These are phyloP conservation scores for Emmelina monodactyla DNA, from an alignment of 2,888 invertebrate genomes.

Conservation along the genomic window DNA sequence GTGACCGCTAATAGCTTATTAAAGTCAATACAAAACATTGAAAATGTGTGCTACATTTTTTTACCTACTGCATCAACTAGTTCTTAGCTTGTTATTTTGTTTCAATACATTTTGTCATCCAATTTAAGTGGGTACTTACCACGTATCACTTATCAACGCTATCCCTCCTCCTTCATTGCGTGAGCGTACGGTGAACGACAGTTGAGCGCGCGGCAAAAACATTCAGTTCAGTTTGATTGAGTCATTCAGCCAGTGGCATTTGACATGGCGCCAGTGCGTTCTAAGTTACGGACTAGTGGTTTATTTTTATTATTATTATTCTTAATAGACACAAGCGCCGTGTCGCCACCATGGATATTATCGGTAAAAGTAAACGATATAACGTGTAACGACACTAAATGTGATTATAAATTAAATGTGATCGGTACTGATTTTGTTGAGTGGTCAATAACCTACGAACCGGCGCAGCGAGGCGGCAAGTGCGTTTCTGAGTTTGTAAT, in stretches of 20 bases:
- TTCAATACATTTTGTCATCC: too few species aligned
- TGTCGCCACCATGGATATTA: slow-evolving; percentile 53
- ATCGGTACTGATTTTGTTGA: slow-evolving; percentile 27
- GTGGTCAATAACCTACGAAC: slow-evolving; percentile 43
- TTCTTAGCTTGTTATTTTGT: too few species aligned
- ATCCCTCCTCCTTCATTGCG: too few species aligned
- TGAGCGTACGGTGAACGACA: too few species aligned
- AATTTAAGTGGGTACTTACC: too few species aligned
- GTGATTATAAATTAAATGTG: slow-evolving; percentile 42
- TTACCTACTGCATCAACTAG: too few species aligned
- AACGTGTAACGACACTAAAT: slow-evolving; percentile 31
- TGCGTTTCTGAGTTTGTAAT: slow-evolving; percentile 24
- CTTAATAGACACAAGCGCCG: slow-evolving; percentile 37
- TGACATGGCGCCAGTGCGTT: slow-evolving; percentile 37
- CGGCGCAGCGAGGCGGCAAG: slow-evolving; percentile 25
- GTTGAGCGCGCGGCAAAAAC: slow-evolving; percentile 7
- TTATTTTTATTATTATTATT: slow-evolving; percentile 52
- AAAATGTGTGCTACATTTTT: too few species aligned
- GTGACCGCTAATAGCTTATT: too few species aligned
- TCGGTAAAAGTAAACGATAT: slow-evolving; percentile 31
- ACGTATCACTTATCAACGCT: too few species aligned
- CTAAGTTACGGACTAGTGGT: slow-evolving; percentile 47
- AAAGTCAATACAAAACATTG: too few species aligned
- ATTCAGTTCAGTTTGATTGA: slow-evolving; percentile 12
- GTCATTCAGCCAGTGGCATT: slow-evolving; percentile 18